Evolutionary conservation across 2,113 vertebrate species (phyloP), one percentile per base, ranked within the genome.

Genomic region (Eolophus roseicapilla): DNA sequence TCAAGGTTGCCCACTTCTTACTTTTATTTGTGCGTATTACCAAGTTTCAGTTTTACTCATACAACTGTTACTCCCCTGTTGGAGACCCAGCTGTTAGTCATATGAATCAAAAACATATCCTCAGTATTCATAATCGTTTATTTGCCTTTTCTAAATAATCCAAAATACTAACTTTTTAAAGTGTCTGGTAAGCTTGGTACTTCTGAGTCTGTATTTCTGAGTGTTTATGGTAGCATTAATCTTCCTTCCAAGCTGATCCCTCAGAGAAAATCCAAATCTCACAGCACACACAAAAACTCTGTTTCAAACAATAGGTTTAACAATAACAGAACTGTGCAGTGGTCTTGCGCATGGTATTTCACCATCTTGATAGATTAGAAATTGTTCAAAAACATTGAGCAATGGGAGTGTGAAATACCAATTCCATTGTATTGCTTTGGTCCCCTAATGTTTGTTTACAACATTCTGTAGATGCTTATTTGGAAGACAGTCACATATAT

Each of bases 1-100:
- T 92, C 43, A 87, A 68, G 65, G 44, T 37, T 92, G 57, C 55
- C 35, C 52, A 52, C 81, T 92, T 95, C 80, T 95, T 89, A n/a
- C 17, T 80, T 94, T 92, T 84, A 41, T 94, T 86, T 82, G 39
- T 68, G 67, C 75, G 25, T 55, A 59, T 71, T 80, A 35, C 11
- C 4, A 31, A 82, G 79, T 97, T 96, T 96, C 75, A 3, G 13
- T 94, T 95, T 93, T 93, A 94, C 41, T 92, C 88, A 74, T 70
- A 29, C 7, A 49, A 21, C 16, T 77, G 20, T 12, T 90, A 85
- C 88, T 88, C 27, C 23, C 19, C 39, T 41, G 8, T 53, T 4
- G 6, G 53, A 85, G 15, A 73, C 78, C 17, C 52, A 92, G 47
- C 31, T 92, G 50, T 71, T 88, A 37, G 39, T 90, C 55, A 84